A percentile compares a stretch with the other conserved stretches of the same genome.
These are phyloP conservation scores for Phengaris alcon DNA, from an alignment of 2,888 invertebrate species.

Conservation along the genomic window DNA sequence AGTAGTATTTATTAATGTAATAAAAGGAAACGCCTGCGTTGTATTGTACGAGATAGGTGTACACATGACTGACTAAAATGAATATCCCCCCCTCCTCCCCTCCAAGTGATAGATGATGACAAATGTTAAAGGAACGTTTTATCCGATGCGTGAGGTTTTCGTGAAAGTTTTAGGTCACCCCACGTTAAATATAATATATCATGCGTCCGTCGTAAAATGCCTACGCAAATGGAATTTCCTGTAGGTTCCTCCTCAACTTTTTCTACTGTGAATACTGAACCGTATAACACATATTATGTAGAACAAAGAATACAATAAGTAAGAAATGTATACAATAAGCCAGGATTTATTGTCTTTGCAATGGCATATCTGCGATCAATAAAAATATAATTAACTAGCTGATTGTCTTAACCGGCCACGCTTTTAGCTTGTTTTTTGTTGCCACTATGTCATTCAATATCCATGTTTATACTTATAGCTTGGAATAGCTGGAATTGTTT, in stretches of 20 bases:
- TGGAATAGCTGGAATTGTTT: not conserved
- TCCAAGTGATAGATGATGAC: not conserved
- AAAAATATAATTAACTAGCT: too few species aligned
- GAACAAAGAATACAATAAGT: too few species aligned
- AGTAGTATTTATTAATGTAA: too few species aligned
- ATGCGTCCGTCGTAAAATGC: not conserved
- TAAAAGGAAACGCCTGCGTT: not conserved
- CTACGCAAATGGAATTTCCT: not conserved
- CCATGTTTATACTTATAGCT: not conserved
- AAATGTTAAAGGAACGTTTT: slow-evolving; percentile 12
- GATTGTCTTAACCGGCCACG: not conserved
- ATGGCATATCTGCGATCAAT: too few species aligned
- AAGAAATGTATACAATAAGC: too few species aligned
- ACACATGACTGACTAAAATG: slow-evolving; percentile 2
- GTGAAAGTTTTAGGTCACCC: slow-evolving; percentile 5
- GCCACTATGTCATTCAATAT: not conserved
- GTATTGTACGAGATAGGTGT: not conserved
- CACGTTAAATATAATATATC: not conserved
- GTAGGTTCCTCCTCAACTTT: not conserved
- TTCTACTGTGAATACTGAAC: not conserved
- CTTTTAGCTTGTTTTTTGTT: not conserved
- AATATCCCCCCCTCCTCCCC: not conserved
- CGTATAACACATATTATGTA: not conserved
- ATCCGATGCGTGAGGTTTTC: not conserved
- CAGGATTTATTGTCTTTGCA: too few species aligned